phyloP scores from a whole-genome alignment of 2,888 invertebrate species.

The Drosophila antonietae region DNA sequence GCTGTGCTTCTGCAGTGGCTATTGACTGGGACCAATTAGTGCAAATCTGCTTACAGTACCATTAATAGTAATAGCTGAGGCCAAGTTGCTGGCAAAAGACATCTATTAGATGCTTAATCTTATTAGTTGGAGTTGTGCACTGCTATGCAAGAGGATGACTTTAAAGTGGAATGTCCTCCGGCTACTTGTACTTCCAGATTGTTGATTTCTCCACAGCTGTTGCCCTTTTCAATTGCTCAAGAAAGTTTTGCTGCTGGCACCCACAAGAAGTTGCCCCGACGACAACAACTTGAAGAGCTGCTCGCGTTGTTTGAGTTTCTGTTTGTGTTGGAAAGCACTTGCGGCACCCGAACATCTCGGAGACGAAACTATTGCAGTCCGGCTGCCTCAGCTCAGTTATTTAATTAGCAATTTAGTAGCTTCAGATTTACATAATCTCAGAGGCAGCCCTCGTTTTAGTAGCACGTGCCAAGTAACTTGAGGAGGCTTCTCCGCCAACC shows the following conservation, averaged over 20 bases:
- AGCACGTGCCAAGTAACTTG: constrained; percentile 15
- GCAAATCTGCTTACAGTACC: constrained; percentile 31
- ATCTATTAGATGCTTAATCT: constrained; percentile 4
- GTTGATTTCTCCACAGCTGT: constrained; percentile 35
- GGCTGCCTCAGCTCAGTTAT: constrained; percentile 38
- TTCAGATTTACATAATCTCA: constrained; percentile 60
- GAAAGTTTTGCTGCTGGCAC: constrained; percentile 39
- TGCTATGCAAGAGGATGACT: constrained; percentile 37
- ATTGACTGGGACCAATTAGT: constrained; percentile 68
- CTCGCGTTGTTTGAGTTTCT: constrained; percentile 55
- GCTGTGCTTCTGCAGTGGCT: constrained; percentile 15
- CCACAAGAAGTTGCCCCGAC: constrained; percentile 42
- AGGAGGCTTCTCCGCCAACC: background rate
- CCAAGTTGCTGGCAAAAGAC: constrained; percentile 20
- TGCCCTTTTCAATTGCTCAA: constrained; percentile 20
- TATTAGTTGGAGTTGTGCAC: constrained; percentile 35
- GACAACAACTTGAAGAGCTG: constrained; percentile 40
- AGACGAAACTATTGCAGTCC: constrained; percentile 20
- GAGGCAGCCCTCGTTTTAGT: constrained; percentile 8
- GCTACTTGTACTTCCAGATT: constrained; percentile 33
- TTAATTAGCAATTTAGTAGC: constrained; percentile 74
- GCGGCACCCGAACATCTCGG: constrained; percentile 13
- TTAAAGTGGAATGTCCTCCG: constrained; percentile 24
- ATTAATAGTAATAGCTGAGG: constrained; percentile 2
- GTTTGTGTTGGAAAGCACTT: constrained; percentile 37